Evolutionary conservation across 2,113 vertebrate species (phyloP).

Genomic region (Dipodomys merriami): DNA sequence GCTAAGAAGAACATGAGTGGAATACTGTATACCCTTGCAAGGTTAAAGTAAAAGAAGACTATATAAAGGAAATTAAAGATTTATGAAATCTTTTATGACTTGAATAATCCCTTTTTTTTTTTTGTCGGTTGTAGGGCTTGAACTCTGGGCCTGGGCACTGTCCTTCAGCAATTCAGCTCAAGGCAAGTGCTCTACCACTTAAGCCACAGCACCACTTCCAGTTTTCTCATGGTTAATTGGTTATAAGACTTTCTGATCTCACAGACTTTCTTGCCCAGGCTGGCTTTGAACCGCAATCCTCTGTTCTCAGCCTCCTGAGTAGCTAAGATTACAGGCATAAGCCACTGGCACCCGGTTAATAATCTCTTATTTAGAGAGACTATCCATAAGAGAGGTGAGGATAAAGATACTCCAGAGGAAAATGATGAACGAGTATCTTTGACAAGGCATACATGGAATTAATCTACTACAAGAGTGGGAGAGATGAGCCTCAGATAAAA

Average conservation of each 20-base stretch:
- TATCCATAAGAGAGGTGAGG: neutral
- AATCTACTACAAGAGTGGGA: neutral
- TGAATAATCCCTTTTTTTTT: neutral
- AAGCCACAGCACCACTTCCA: too few species aligned
- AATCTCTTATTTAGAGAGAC: neutral
- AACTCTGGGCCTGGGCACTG: too few species aligned
- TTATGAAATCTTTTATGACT: neutral
- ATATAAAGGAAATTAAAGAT: neutral
- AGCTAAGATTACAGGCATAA: too few species aligned
- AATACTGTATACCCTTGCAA: neutral
- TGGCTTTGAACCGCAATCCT: too few species aligned
- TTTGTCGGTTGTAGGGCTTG: too few species aligned
- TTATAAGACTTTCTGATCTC: too few species aligned
- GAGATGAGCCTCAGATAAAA: neutral
- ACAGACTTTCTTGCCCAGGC: too few species aligned
- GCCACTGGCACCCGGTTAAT: neutral
- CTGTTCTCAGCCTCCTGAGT: too few species aligned
- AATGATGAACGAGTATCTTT: neutral
- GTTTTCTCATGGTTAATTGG: too few species aligned
- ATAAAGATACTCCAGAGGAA: neutral
- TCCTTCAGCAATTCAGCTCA: too few species aligned
- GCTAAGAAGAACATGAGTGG: neutral
- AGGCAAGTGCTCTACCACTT: too few species aligned
- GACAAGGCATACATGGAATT: neutral
- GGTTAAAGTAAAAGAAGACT: neutral